Percentiles rank a stretch among this genome's conserved stretches.
Evolutionary conservation across 2,797 vertebrate species (phyloP).

Genomic region (Phrynocephalus guinanensis): DNA sequence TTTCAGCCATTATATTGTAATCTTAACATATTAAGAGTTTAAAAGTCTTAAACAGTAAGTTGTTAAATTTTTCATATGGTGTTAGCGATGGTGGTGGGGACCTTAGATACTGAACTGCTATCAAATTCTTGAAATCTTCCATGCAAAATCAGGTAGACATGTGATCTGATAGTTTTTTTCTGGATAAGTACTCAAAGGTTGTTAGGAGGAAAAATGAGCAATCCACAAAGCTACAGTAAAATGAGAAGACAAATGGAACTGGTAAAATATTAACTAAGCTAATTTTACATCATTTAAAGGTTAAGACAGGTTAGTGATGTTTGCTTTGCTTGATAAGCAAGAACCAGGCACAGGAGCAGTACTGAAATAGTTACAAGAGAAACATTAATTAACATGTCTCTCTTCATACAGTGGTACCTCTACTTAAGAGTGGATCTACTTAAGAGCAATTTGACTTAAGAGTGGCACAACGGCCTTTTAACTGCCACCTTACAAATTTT

Average conservation of each 20-base stretch:
- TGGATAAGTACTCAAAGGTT: background rate
- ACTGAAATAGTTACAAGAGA: background rate
- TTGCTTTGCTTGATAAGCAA: background rate
- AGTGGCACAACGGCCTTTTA: too few relatives aligned
- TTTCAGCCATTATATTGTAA: background rate
- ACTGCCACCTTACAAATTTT: too few relatives aligned
- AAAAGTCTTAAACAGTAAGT: background rate
- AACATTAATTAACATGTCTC: background rate
- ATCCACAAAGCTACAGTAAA: background rate
- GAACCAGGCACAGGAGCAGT: background rate
- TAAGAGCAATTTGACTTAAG: too few relatives aligned
- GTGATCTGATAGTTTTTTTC: background rate
- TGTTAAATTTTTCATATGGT: background rate
- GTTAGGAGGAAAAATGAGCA: background rate
- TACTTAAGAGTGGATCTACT: too few relatives aligned
- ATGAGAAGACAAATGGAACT: conserved; percentile 16
- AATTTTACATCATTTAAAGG: conserved; percentile 1
- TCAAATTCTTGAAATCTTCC: background rate
- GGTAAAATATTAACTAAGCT: conserved; percentile 25
- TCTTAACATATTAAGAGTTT: background rate
- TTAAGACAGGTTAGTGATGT: background rate
- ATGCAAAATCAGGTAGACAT: background rate
- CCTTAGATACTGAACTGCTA: background rate
- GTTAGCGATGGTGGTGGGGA: background rate
- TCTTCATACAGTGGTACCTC: too few relatives aligned